These are phyloP conservation scores for Orestias chungarensis DNA, from an alignment of 2,797 vertebrate species.

Conservation along the genomic window DNA sequence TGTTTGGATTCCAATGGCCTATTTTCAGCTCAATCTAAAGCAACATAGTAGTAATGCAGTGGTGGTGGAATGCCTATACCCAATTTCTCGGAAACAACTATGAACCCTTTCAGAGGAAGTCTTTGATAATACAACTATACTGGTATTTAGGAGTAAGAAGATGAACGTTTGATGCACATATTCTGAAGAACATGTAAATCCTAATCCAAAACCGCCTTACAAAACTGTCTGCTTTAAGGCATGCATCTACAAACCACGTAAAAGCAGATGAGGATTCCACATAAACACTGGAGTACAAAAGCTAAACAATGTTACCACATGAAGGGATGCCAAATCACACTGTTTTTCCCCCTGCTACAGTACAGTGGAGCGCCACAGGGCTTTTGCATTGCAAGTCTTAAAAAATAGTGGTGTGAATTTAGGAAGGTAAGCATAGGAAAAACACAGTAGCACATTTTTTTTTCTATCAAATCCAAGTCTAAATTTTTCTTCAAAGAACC, in stretches of 20 bases:
- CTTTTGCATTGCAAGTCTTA: conserved; percentile 29
- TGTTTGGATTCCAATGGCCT: conserved; percentile 9
- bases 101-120: background rate
- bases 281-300: conserved; percentile 39
- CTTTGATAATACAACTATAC: background rate
- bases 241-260: conserved; percentile 50
- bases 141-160: background rate
- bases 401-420: conserved; percentile 34
- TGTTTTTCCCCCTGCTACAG: conserved; percentile 17
- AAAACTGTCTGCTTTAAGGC: conserved; percentile 12
- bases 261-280: conserved; percentile 23
- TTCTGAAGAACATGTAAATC: background rate
- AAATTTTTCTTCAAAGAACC: conserved; percentile 47
- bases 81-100: background rate
- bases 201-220: background rate
- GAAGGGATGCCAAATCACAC: conserved; percentile 20
- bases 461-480: conserved; percentile 30
- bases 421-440: conserved; percentile 45
- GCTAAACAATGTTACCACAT: conserved; percentile 45
- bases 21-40: conserved; percentile 1
- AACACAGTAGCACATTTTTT: conserved; percentile 29
- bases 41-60: background rate
- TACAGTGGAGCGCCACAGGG: conserved; percentile 21
- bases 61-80: background rate
- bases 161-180: background rate